phyloP scores from a whole-genome alignment of 2,888 invertebrate genomes.

The Herminia tarsipennalis region DNA sequence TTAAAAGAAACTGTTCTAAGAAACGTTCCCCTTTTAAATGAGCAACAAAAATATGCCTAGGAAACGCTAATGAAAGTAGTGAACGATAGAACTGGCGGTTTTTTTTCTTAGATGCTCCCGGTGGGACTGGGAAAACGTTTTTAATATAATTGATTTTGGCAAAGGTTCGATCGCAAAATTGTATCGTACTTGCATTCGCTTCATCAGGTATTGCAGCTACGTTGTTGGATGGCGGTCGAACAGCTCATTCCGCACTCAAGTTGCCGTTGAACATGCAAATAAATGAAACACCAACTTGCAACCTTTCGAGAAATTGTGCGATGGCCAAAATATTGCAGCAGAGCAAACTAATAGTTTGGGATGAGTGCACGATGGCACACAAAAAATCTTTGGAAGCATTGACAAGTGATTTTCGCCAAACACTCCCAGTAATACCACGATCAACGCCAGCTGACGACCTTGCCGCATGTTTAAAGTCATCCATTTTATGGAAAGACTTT shows the following conservation, averaged over 20 bases:
- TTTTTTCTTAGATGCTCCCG: conserved; percentile 27
- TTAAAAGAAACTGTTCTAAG: conserved; percentile 9
- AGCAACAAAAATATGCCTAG: conserved; percentile 28
- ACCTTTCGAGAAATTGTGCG: too few relatives aligned
- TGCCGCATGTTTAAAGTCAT: conserved; percentile 18
- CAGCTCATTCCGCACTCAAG: too few relatives aligned
- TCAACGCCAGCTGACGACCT: conserved; percentile 46
- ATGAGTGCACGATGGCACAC: too few relatives aligned
- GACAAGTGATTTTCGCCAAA: conserved; percentile 18
- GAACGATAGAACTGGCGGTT: conserved; percentile 20
- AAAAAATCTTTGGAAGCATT: too few relatives aligned
- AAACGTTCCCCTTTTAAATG: conserved; percentile 22
- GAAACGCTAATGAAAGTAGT: conserved; percentile 25
- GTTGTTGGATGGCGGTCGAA: too few relatives aligned
- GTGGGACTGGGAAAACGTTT: conserved; percentile 32
- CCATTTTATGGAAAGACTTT: conserved; percentile 20
- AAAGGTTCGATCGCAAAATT: conserved; percentile 23
- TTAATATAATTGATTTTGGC: conserved; percentile 23
- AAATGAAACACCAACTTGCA: too few relatives aligned
- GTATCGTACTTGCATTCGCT: conserved; percentile 19
- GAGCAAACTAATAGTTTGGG: too few relatives aligned
- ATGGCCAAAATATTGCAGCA: too few relatives aligned
- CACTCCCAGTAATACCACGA: conserved; percentile 33
- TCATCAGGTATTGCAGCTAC: too few relatives aligned
- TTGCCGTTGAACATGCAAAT: too few relatives aligned